phyloP scores from a whole-genome alignment of 1,140 invertebrate species.

The Paralvinella palmiformis region DNA sequence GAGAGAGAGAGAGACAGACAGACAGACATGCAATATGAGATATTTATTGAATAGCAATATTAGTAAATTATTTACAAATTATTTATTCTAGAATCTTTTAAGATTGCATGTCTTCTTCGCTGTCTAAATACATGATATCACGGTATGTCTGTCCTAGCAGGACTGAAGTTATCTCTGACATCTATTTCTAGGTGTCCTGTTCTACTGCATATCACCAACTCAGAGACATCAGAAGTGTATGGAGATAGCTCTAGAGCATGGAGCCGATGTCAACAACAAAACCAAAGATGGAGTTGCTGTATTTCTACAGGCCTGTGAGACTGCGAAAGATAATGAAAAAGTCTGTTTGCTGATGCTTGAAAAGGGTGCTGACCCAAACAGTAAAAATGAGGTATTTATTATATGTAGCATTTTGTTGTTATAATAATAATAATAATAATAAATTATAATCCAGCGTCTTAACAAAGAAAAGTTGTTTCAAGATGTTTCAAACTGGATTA shows the following conservation, averaged over 20 bases:
- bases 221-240: constrained; percentile 46
- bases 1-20: no score
- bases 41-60: no score
- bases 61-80: no score
- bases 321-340: constrained; percentile 43
- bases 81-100: no score
- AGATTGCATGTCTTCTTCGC: no score
- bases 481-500: no score
- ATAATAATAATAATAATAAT: neutral
- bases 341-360: constrained; percentile 42
- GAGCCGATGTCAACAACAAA: constrained; percentile 45
- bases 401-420: neutral
- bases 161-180: no score
- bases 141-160: no score
- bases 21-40: no score
- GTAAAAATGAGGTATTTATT: constrained; percentile 39
- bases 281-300: constrained; percentile 44
- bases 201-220: constrained; percentile 47
- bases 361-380: constrained; percentile 46
- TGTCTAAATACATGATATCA: no score
- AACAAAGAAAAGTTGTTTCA: neutral
- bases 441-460: neutral
- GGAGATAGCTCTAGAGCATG: constrained; percentile 41
- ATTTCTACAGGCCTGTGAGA: constrained; percentile 45
- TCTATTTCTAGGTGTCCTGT: constrained; percentile 43